Evolutionary conservation across 2,113 vertebrate genomes (phyloP).

Genomic region (Dissostichus mawsoni): DNA sequence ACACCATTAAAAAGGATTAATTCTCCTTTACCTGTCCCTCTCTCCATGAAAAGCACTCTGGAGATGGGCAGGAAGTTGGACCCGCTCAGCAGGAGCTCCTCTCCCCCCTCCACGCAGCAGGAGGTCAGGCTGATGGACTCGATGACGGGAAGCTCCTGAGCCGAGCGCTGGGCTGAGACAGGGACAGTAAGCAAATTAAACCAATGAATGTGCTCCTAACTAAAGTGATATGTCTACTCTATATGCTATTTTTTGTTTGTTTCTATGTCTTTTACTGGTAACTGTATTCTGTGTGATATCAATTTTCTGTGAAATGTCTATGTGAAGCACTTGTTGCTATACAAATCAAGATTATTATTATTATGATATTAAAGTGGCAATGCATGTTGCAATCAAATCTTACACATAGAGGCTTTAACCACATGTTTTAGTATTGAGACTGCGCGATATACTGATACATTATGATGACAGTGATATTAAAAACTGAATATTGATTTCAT

Average conservation of each 20-base stretch:
- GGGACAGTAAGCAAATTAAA: neutral
- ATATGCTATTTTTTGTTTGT: too few relatives aligned
- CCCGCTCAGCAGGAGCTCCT: conserved; percentile 89
- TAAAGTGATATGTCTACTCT: neutral
- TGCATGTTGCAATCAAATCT: neutral
- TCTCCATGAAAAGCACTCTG: conserved; percentile 91
- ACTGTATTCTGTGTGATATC: too few relatives aligned
- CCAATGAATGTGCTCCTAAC: neutral
- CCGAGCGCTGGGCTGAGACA: conserved; percentile 91
- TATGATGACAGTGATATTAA: too few relatives aligned
- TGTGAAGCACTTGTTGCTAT: too few relatives aligned
- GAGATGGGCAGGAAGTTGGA: conserved; percentile 92
- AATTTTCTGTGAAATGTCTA: too few relatives aligned
- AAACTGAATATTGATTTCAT: too few relatives aligned
- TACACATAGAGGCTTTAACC: neutral
- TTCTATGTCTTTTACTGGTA: too few relatives aligned
- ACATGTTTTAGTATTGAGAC: neutral
- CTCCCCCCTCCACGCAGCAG: conserved; percentile 89
- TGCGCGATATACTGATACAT: too few relatives aligned
- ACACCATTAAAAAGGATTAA: neutral
- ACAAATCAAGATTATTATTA: too few relatives aligned
- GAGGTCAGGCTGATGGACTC: conserved; percentile 89
- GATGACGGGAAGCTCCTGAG: conserved; percentile 93
- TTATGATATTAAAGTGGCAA: neutral
- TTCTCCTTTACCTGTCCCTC: conserved; percentile 86